Percentiles rank a stretch among this genome's conserved stretches.
phyloP scores from a whole-genome alignment of 2,797 vertebrate species.

The Anolis apletophallus region DNA sequence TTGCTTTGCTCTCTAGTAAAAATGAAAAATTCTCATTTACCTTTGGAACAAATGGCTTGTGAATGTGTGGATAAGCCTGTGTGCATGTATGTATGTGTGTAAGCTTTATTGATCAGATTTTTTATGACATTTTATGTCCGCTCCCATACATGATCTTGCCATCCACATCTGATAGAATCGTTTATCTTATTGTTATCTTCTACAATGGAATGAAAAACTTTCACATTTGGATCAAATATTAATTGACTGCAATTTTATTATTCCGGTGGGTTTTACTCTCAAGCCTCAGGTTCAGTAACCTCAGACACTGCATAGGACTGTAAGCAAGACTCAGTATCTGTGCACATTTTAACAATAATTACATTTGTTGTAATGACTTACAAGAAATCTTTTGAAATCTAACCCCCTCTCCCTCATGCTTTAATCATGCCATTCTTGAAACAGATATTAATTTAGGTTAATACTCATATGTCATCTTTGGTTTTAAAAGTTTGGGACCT shows the following conservation, averaged over 20 bases:
- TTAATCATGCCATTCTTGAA: slow-evolving; percentile 76
- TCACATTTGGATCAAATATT: slow-evolving; percentile 59
- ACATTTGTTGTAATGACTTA: slow-evolving; percentile 68
- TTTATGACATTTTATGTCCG: slow-evolving; percentile 65
- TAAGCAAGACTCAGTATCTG: slow-evolving; percentile 54
- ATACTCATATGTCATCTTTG: slow-evolving; percentile 60
- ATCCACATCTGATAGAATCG: slow-evolving; percentile 50
- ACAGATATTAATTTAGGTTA: slow-evolving; percentile 70
- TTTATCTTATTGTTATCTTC: slow-evolving; percentile 62
- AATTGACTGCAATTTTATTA: slow-evolving; percentile 49
- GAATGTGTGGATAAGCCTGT: background rate
- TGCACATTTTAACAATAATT: slow-evolving; percentile 74
- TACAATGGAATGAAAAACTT: slow-evolving; percentile 51
- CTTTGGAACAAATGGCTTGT: slow-evolving; percentile 61
- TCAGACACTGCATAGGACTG: slow-evolving; percentile 66
- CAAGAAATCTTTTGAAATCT: slow-evolving; percentile 73
- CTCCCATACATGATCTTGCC: slow-evolving; percentile 58
- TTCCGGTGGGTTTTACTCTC: slow-evolving; percentile 36
- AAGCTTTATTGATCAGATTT: slow-evolving; percentile 66
- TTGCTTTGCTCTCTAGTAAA: slow-evolving; percentile 67
- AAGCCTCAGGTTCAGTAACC: slow-evolving; percentile 17
- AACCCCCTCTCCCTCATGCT: slow-evolving; percentile 67
- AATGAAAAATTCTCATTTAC: slow-evolving; percentile 67
- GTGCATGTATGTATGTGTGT: background rate
- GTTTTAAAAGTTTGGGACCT: slow-evolving; percentile 60